Evolutionary conservation across 2,797 vertebrate species (phyloP), one percentile per base, ranked within the genome.

Genomic region (Apogon talboti): DNA sequence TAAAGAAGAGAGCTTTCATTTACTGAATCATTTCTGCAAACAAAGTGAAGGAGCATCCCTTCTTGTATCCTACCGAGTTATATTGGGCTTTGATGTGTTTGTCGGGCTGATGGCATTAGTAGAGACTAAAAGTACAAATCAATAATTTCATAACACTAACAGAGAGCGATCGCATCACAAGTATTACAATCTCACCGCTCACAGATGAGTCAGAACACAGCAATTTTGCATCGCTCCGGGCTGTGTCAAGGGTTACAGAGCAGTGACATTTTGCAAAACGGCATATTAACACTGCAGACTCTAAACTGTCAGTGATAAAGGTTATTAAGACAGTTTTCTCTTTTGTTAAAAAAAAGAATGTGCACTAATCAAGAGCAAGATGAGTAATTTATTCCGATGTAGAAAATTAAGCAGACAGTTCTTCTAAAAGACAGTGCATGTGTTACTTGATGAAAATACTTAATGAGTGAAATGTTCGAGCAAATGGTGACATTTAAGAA

Each of bases 181-280:
- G 40, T 42, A 42, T 14, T 42, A 12, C 40, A 42, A n/a, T 3
- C 40, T 42, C 12, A 14, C 40, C 11, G 40, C 40, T 42, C 40
- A 42, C 40, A 11, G 14, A 28, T 28, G 21, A 55, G 21, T 55
- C 19, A 15, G 7, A 30, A 55, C 3, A 28, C 8, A n/a, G 41
- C 30, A 6, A 55, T 43, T 28, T 42, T 28, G 40, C 19, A 19
- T 55, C 9, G 19, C 53, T 14, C 13, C 3, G 18, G 9, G 53
- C 40, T 11, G 38, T 54, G 37, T 54, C 52, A 42, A 3, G 38
- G 45, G 45, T 47, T 19, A 19, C 18, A 16, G n/a, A 30, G 42
- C 53, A 15, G 6, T 55, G 53, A 55, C 53, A 43, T 55, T 55
- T 43, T 3, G 21, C 40, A 42, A 54, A 54, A 24, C 37, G 12